Conservation (phyloP, 2,113 vertebrate species). For the Alouatta palliata region DNA sequence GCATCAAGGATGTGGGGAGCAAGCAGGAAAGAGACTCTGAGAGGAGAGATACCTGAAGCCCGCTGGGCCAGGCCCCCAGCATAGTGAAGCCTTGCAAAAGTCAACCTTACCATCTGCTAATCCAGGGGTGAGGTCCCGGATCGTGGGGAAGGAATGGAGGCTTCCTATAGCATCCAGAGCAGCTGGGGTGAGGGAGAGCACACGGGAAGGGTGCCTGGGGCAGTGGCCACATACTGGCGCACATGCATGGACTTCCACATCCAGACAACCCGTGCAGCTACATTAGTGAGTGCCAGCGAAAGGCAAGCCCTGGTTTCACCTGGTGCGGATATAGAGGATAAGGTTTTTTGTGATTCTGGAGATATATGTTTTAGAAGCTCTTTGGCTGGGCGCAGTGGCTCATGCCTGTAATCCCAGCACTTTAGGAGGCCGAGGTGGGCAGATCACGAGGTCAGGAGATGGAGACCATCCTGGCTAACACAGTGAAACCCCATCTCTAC, state of each 20-base stretch:
- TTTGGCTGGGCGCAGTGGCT: neutral
- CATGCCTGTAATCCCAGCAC: no score
- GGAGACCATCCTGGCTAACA: no score
- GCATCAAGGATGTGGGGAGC: neutral
- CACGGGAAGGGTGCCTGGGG: neutral
- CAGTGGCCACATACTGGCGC: neutral
- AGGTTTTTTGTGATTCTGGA: neutral
- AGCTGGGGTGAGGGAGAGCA: neutral
- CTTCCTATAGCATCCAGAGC: neutral
- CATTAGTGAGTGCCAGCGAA: neutral
- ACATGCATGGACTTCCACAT: neutral
- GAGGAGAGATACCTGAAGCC: neutral
- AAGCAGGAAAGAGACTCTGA: neutral
- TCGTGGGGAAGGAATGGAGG: neutral
- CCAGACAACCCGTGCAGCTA: neutral
- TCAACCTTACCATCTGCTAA: neutral
- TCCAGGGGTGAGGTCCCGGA: neutral
- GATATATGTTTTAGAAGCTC: neutral
- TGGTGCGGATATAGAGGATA: neutral
- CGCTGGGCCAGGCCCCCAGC: neutral
- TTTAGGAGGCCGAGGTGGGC: no score
- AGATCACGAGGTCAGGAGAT: no score
- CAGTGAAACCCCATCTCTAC: no score
- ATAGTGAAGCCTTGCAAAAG: neutral
- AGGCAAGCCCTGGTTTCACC: neutral